Evolutionary conservation across 2,888 invertebrate genomes (phyloP), one percentile per base, ranked within the genome.

Genomic region (Dynastes hyllus): DNA sequence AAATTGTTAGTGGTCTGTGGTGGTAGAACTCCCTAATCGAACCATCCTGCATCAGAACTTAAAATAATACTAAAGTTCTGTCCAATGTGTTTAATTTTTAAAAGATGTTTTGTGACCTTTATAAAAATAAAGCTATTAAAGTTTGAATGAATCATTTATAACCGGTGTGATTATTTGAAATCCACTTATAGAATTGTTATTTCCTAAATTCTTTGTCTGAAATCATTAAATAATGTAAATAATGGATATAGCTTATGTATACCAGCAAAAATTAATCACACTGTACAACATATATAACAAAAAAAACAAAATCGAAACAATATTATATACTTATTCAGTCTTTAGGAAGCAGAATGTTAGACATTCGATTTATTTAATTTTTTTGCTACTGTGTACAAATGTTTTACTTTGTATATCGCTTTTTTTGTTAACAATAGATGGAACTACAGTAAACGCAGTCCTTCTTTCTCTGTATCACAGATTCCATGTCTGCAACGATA

Each of bases 391-490:
- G 69, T 53, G 69, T 69, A 69, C 51, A n/a, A 11, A 32, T 32
- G 27, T 27, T 69, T 69, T 69, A 22, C 6, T 67, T 67, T 45
- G 8, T 45, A 45, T 45, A 45, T 8, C 45, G 45, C 8, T 45
- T 50, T 67, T 45, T 61, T 45, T 22, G 61, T 75, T 75, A 75
- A 61, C 61, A 66, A 81, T 81, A 77, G 79, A 83, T 81, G 67
- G 82, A 80, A 83, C 86, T 85, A 85, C 84, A 83, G 82, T 84
- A 86, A 86, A 86, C 87, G 86, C 89, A 89, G 89, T 89, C 89
- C 89, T 87, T 89, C 85, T 87, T 88, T 89, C 89, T 89, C 89
- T 88, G 88, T 89, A 89, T 89, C 89, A 89, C 89, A 89, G 88
- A 88, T 84, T 78, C 86, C 85, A 85, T 84, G 87, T 89, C 88